phyloP scores from a whole-genome alignment of 2,888 invertebrate species.

The Mythimna lalbum region DNA sequence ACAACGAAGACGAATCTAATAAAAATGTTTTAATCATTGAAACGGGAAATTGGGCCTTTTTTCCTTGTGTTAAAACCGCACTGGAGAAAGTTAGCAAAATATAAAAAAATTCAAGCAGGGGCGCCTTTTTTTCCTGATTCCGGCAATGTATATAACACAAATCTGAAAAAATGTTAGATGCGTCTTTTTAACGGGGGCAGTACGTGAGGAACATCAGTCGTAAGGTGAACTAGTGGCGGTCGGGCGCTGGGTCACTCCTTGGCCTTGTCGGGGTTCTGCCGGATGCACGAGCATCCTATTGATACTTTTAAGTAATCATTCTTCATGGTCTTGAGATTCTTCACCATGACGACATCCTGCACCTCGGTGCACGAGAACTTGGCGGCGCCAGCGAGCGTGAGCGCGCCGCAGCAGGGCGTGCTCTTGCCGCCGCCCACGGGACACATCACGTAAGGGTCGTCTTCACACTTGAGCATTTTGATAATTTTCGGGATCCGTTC shows the following conservation, averaged over 20 bases:
- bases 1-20: no score
- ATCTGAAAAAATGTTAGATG: no score
- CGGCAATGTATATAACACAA: no score
- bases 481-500: constrained; percentile 74
- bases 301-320: constrained; percentile 26
- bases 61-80: no score
- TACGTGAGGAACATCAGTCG: constrained; percentile 42
- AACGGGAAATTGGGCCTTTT: no score
- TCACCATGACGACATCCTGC: constrained; percentile 46
- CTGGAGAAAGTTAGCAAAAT: no score
- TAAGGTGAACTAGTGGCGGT: not conserved
- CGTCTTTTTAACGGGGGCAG: no score
- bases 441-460: constrained; percentile 60
- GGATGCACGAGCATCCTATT: constrained; percentile 64
- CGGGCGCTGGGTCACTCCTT: constrained; percentile 24
- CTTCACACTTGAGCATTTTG: constrained; percentile 74
- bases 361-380: constrained; percentile 56
- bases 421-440: constrained; percentile 27
- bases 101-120: no score
- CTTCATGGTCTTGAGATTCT: not conserved
- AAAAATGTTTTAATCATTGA: no score
- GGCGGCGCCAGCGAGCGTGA: not conserved
- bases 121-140: no score
- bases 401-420: constrained; percentile 46
- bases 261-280: constrained; percentile 20